Evolutionary conservation across 35 echinoderm and acorn worm species (phyloP), one percentile per base, ranked within the genome.

Genomic region (Apostichopus japonicus): DNA sequence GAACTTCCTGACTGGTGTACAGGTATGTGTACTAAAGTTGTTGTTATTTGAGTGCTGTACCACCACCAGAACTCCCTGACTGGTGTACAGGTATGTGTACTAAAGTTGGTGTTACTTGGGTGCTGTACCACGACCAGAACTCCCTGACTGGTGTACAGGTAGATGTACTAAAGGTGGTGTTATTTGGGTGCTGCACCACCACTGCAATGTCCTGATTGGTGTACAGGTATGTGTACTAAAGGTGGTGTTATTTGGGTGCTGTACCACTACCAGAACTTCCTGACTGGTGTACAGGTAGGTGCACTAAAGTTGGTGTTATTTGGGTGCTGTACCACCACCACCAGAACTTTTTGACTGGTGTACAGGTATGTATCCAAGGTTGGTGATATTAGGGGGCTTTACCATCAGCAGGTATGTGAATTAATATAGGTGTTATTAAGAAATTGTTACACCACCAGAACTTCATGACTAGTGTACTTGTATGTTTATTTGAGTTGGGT

Each of bases 101-200:
- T n/a, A n/a, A n/a, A n/a, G n/a, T n/a, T n/a, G n/a, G n/a, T n/a
- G n/a, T n/a, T n/a, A n/a, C n/a, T n/a, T n/a, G n/a, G n/a, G n/a
- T 90, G 93, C 97, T 24, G 79, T 92, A 16, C 63, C 91, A 56
- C 90, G 94, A 57, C 97, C 97, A n/a, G 93, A 94, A 19, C 82
- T 93, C 10, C 97, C 97, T 9, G 93, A 96, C 56, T 98, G 97
- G 97, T 98, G 97, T 88, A 59, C 71, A 91, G 97, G 97, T 98
- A 82, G 72, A 87, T 24, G 24, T 87, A 14, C 16, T 11, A 86
- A 33, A 23, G 76, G 2, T 21, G 10, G 51, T 91, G 53, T 61
- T 8, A 61, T 61, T 61, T 10, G 7, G 57, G 1, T 61, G 57
- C 1, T 59, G 57, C 5, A 13, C 1, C 4, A 59, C 90, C 97